A percentile compares a stretch with the other conserved stretches of the same genome.
phyloP scores from a whole-genome alignment of 1,140 invertebrate species.

The Goniozus legneri region DNA sequence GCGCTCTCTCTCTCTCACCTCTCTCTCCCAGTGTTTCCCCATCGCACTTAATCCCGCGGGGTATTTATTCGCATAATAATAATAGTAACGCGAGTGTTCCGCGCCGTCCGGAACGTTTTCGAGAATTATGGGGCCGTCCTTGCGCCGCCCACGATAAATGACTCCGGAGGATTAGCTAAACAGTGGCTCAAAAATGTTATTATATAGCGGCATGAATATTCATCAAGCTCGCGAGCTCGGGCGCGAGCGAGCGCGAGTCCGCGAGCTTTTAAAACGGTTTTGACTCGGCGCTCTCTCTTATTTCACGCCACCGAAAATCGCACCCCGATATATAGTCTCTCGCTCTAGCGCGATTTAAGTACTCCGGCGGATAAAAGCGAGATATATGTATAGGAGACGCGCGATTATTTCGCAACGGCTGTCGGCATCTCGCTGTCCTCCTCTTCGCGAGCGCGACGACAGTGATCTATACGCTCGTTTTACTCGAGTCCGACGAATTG shows the following conservation, averaged over 20 bases:
- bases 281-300: constrained; percentile 24
- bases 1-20: too few relatives aligned
- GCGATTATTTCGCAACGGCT: too few relatives aligned
- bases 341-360: background rate
- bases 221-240: too few relatives aligned
- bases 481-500: too few relatives aligned
- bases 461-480: too few relatives aligned
- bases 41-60: constrained; percentile 41
- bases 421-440: too few relatives aligned
- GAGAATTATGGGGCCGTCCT: constrained; percentile 55
- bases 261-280: constrained; percentile 31
- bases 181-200: constrained; percentile 58
- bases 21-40: constrained; percentile 27
- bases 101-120: constrained; percentile 49
- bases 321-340: constrained; percentile 8
- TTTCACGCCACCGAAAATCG: constrained; percentile 15
- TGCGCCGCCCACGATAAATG: constrained; percentile 54
- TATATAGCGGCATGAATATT: constrained; percentile 57
- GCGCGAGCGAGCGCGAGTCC: constrained; percentile 12
- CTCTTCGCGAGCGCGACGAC: too few relatives aligned
- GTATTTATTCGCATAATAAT: constrained; percentile 53
- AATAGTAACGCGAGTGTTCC: too few relatives aligned
- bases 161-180: constrained; percentile 56
- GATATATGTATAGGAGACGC: too few relatives aligned
- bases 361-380: too few relatives aligned